phyloP scores from a whole-genome alignment of 2,113 vertebrate genomes.

The Hypocryptadius cinnamomeus region DNA sequence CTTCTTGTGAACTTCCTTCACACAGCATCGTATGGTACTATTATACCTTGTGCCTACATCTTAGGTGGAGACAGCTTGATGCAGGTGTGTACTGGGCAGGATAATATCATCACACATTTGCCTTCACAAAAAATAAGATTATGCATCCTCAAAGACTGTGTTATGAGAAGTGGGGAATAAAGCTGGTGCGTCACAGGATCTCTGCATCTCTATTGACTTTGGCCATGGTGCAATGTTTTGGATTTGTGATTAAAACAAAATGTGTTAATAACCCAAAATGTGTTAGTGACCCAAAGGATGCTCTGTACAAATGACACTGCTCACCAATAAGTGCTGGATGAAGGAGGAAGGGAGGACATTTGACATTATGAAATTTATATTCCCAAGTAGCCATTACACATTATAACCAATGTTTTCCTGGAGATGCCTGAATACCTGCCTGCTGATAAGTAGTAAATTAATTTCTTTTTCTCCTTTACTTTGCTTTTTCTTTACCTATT shows the following conservation, averaged over 20 bases:
- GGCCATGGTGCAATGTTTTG: neutral
- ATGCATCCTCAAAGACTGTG: neutral
- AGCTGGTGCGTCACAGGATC: neutral
- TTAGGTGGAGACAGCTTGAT: neutral
- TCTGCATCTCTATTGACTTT: neutral
- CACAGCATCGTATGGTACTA: accelerated
- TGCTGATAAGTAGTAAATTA: accelerated
- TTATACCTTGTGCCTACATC: neutral
- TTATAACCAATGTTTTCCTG: neutral
- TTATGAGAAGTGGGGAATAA: neutral
- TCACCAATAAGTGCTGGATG: neutral
- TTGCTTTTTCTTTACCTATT: neutral
- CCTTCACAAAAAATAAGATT: neutral
- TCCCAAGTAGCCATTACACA: accelerated
- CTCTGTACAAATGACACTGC: too few relatives aligned
- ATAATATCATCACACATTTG: neutral
- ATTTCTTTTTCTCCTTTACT: neutral
- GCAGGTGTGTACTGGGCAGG: neutral
- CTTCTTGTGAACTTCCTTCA: neutral
- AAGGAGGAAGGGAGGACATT: neutral
- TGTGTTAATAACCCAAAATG: neutral
- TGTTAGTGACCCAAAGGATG: neutral
- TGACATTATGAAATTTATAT: accelerated
- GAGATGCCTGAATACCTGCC: neutral
- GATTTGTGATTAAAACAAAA: neutral